Evolutionary conservation across 2,797 vertebrate species (phyloP).

Genomic region (Darevskia mixta): DNA sequence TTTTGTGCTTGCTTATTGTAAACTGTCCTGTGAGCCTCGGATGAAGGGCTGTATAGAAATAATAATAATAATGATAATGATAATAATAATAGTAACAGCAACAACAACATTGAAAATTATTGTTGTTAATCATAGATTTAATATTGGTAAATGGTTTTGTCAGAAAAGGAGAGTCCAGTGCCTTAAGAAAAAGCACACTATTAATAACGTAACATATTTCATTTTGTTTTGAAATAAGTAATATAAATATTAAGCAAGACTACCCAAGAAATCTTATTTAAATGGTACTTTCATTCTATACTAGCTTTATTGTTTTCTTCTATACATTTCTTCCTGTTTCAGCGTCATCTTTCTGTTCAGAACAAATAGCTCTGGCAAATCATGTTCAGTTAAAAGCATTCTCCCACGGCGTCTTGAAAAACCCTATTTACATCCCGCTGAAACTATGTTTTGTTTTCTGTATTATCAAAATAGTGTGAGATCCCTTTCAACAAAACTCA

Average conservation of each 20-base stretch:
- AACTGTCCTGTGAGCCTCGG: too few species aligned
- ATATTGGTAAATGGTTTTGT: constrained; percentile 32
- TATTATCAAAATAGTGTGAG: too few species aligned
- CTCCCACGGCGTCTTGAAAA: background rate
- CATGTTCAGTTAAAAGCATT: background rate
- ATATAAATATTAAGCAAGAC: background rate
- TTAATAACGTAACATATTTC: constrained; percentile 1
- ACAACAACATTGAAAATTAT: background rate
- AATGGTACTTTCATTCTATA: background rate
- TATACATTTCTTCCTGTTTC: too few species aligned
- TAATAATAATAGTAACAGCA: too few species aligned
- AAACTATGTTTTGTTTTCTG: background rate
- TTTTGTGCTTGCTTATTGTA: too few species aligned
- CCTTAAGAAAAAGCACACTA: background rate
- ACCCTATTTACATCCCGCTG: background rate
- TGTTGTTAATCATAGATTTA: constrained; percentile 15
- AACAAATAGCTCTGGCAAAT: background rate
- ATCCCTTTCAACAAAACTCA: too few species aligned
- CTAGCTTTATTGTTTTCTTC: background rate
- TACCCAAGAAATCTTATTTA: background rate
- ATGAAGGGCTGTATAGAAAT: too few species aligned
- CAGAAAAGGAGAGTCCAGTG: constrained; percentile 1
- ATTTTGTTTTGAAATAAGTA: background rate
- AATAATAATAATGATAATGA: too few species aligned
- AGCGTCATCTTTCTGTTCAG: background rate